Evolutionary conservation across 1,140 invertebrate genomes (phyloP).

Genomic region (Lethrus apterus): DNA sequence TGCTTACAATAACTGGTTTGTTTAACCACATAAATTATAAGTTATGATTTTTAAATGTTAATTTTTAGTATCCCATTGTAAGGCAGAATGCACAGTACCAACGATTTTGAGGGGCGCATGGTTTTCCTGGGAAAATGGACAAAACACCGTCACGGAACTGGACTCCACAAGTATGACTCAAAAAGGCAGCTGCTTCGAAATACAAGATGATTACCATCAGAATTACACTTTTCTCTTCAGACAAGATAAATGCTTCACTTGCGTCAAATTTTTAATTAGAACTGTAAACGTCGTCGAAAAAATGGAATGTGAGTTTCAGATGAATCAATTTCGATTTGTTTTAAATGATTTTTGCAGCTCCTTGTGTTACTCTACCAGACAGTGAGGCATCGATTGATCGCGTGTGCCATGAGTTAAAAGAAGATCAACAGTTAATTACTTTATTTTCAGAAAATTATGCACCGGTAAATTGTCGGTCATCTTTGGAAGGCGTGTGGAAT

Average conservation of each 20-base stretch:
- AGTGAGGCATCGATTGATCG: constrained; percentile 64
- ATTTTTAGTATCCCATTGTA: not conserved
- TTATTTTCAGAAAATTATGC: constrained; percentile 86
- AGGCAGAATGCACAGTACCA: constrained; percentile 58
- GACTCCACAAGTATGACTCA: constrained; percentile 67
- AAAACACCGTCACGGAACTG: constrained; percentile 74
- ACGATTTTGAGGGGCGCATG: constrained; percentile 72
- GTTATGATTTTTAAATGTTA: not conserved
- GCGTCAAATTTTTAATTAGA: constrained; percentile 75
- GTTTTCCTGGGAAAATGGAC: constrained; percentile 86
- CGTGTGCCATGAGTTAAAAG: constrained; percentile 65
- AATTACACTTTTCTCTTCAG: constrained; percentile 83
- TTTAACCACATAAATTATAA: not conserved
- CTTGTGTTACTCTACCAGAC: constrained; percentile 63
- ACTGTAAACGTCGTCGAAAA: constrained; percentile 89
- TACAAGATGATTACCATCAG: constrained; percentile 63
- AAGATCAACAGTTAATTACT: constrained; percentile 75
- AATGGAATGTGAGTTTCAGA: constrained; percentile 59
- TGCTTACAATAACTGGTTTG: no score
- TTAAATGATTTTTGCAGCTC: constrained; percentile 42
- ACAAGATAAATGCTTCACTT: constrained; percentile 68
- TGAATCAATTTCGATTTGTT: constrained; percentile 2
- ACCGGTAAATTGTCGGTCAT: constrained; percentile 86
- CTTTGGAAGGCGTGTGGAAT: constrained; percentile 90
- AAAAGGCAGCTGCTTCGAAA: constrained; percentile 63